Conservation (phyloP, 2,797 vertebrate genomes). For the Cygnus olor region DNA sequence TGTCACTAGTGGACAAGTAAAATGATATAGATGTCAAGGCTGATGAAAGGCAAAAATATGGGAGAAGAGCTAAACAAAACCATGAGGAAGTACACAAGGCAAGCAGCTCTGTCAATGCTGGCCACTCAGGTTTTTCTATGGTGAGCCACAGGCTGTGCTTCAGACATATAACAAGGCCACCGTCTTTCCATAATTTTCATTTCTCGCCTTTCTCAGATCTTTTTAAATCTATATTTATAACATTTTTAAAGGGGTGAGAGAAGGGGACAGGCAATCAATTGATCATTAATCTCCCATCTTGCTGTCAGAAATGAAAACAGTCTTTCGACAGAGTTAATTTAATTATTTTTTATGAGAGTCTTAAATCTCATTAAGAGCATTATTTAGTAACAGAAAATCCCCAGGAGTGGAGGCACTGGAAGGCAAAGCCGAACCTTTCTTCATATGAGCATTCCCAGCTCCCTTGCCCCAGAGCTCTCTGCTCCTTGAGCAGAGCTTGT, state of each 20-base stretch:
- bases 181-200: not conserved
- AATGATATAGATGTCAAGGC: not conserved
- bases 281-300: conserved; percentile 5
- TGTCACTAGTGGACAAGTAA: not conserved
- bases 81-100: not conserved
- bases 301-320: conserved; percentile 27
- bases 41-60: not conserved
- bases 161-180: not conserved
- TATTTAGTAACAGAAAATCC: conserved; percentile 39
- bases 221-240: not conserved
- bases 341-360: conserved; percentile 39
- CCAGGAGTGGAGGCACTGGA: not conserved
- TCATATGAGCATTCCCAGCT: not conserved
- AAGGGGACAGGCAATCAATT: not conserved
- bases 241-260: not conserved
- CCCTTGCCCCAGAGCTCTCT: not conserved
- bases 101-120: not conserved
- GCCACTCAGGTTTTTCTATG: not conserved
- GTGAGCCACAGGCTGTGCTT: not conserved
- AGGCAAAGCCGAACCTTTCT: not conserved
- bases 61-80: not conserved
- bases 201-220: conserved; percentile 17
- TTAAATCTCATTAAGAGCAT: conserved; percentile 20
- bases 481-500: not conserved
- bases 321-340: not conserved